These are phyloP conservation scores for Adelosebastes latens DNA, from an alignment of 2,797 vertebrate species.

Conservation along the genomic window DNA sequence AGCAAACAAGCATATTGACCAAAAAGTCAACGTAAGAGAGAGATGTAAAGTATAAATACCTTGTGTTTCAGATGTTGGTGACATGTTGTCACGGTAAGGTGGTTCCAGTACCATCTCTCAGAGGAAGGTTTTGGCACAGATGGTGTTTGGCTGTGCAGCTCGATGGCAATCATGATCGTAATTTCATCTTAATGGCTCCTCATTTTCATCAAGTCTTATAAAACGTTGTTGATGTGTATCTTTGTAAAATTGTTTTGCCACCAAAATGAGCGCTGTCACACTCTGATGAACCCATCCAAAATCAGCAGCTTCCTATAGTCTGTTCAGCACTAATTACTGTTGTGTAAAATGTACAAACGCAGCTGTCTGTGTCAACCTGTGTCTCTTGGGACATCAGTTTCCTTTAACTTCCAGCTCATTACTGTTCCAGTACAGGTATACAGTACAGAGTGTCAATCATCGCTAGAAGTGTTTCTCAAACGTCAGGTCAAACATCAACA, in stretches of 20 bases:
- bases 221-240: constrained; percentile 18
- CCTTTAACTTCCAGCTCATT: constrained; percentile 30
- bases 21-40: not conserved
- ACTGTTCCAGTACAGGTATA: not conserved
- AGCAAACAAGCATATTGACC: not conserved
- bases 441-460: constrained; percentile 10
- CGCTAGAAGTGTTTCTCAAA: not conserved
- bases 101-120: not conserved
- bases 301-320: constrained; percentile 31
- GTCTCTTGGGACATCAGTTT: constrained; percentile 9
- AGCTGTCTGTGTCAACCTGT: constrained; percentile 5
- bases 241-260: constrained; percentile 12
- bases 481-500: not conserved
- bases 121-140: constrained; percentile 13
- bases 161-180: constrained; percentile 13
- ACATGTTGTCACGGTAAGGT: not conserved
- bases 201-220: constrained; percentile 32
- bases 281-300: constrained; percentile 8
- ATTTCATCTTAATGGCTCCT: constrained; percentile 23
- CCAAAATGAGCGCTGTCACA: constrained; percentile 30
- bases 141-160: constrained; percentile 5
- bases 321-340: constrained; percentile 46
- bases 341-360: constrained; percentile 31
- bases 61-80: not conserved
- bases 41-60: not conserved